Conservation (phyloP, 2,888 invertebrate genomes). For the Chesias legatella region DNA sequence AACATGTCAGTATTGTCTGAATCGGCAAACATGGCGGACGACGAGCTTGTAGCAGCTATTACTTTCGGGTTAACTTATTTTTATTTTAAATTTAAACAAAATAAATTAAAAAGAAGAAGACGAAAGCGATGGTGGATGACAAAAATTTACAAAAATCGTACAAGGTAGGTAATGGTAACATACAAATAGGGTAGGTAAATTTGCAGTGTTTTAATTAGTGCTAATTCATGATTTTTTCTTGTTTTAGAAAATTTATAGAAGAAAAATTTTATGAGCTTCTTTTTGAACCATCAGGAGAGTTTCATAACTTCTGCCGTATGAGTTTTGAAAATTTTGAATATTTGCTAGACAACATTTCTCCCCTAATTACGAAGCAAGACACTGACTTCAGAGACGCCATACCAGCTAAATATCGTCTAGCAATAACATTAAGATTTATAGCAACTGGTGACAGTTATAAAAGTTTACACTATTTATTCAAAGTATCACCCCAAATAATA, state of each 20-base stretch:
- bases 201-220: slow-evolving; percentile 24
- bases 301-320: slow-evolving; percentile 25
- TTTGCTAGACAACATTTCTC: slow-evolving; percentile 35
- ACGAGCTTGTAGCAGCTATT: slow-evolving; percentile 23
- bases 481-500: slow-evolving; percentile 32
- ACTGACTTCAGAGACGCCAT: slow-evolving; percentile 29
- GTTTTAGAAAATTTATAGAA: slow-evolving; percentile 30
- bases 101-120: slow-evolving; percentile 5
- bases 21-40: slow-evolving; percentile 27
- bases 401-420: slow-evolving; percentile 35
- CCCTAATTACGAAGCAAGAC: slow-evolving; percentile 37
- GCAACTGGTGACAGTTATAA: slow-evolving; percentile 31
- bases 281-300: slow-evolving; percentile 36
- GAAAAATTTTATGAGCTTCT: slow-evolving; percentile 32
- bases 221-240: slow-evolving; percentile 17
- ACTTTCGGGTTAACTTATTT: slow-evolving; percentile 14
- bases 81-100: slow-evolving; percentile 9
- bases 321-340: slow-evolving; percentile 34
- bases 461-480: slow-evolving; percentile 32
- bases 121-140: slow-evolving; percentile 25
- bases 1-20: too few species aligned
- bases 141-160: slow-evolving; percentile 22
- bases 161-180: slow-evolving; percentile 19
- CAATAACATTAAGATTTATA: slow-evolving; percentile 37
- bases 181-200: slow-evolving; percentile 21